A percentile compares a stretch with the other conserved stretches of the same genome.
Evolutionary conservation across 2,113 vertebrate genomes (phyloP).

Genomic region (Myxocyprinus asiaticus): DNA sequence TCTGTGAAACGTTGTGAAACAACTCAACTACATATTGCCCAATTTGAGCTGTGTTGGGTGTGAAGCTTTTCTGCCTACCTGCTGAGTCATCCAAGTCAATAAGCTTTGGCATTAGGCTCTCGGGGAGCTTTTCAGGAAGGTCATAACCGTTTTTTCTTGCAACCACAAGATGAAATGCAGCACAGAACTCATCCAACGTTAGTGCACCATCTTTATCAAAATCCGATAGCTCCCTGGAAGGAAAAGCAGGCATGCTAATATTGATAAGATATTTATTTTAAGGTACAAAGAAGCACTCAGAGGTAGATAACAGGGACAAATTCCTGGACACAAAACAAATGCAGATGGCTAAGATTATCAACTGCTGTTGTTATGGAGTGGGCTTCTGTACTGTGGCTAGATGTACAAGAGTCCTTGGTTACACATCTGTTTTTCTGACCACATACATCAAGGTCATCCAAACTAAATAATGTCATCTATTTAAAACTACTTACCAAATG

Average conservation of each 20-base stretch:
- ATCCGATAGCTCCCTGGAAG: conserved; percentile 93
- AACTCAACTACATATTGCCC: background rate
- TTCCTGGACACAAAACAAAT: conserved; percentile 20
- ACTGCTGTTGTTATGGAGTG: background rate
- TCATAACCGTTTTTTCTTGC: conserved; percentile 98
- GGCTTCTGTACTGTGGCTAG: background rate
- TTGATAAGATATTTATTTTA: background rate
- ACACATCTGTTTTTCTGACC: conserved; percentile 19
- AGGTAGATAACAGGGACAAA: background rate
- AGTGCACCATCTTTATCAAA: conserved; percentile 98
- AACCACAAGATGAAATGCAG: conserved; percentile 97
- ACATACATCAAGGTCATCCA: conserved; percentile 16
- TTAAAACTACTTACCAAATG: conserved; percentile 87
- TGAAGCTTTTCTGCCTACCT: conserved; percentile 73
- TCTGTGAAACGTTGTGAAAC: background rate
- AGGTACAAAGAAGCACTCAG: background rate
- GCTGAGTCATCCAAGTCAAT: conserved; percentile 97
- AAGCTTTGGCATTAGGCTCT: conserved; percentile 98
- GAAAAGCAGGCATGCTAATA: conserved; percentile 13
- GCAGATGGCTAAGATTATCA: background rate
- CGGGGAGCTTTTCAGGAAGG: conserved; percentile 96
- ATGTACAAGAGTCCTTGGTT: background rate
- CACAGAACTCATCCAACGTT: conserved; percentile 97
- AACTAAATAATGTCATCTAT: conserved; percentile 29
- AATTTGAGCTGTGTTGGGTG: background rate